Base-by-base conservation (phyloP, 2,797 vertebrate species). In the Setipinna tenuifilis region DNA sequence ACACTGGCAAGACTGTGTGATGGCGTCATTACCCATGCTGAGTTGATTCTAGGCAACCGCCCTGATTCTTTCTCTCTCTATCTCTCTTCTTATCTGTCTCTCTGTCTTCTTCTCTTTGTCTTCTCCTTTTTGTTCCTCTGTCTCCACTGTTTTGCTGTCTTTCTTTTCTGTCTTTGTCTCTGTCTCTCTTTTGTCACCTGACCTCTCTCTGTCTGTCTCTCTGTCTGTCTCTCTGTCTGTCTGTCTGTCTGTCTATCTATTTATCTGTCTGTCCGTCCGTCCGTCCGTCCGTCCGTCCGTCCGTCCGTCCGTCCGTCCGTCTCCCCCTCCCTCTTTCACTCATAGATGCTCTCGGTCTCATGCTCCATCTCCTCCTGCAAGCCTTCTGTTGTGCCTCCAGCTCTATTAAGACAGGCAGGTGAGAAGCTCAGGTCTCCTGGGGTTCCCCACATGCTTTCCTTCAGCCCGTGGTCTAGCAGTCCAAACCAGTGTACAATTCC, bases 11-110 rank as follows among this genome's bases (percentile, higher is more conserved):
- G 75, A 80, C 58, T 84, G 84, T 85, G 88, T 87, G 87, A 88
- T 88, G 90, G 95, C 96, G 96, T 96, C 95, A 96, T 92, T 91
- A 90, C 92, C 93, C 93, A 92, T 94, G 92, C 92, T 94, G 88
- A 90, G 92, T 90, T 93, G 94, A 91, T 92, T 95, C 92, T 82
- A 90, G 93, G 93, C 91, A 88, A 92, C 90, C 91, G 88, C 93
- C 89, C 93, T 82, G 41, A 89, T 59, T 86, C 87, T 83, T 88
- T 84, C 87, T 78, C 54, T 87, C 14, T 81, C 21, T 23, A 58
- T 78, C 41, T 16, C 75, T 62, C 59, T 65, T 48, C 6, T 81
- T 44, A 68, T 61, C 82, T 62, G n/a, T 86, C 82, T 87, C 57
- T 82, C 12, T 14, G 21, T n/a, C 84, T 25, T 68, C 50, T 25